A percentile compares a stretch with the other conserved stretches of the same genome.
Evolutionary conservation across 2,888 invertebrate species (phyloP).

Genomic region (Podotricha telesiphe): DNA sequence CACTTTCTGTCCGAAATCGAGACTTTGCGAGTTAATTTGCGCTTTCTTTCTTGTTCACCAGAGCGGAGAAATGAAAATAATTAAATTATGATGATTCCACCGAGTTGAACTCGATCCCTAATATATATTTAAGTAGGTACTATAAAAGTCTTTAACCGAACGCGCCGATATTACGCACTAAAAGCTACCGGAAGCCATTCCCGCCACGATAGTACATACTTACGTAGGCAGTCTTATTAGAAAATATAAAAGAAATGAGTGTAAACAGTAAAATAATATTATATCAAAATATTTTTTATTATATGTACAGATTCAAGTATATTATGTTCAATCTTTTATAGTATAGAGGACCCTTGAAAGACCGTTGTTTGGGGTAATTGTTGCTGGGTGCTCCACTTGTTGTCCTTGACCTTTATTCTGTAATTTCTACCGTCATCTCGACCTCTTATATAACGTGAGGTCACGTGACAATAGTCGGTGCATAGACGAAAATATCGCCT

Average conservation of each 20-base stretch:
- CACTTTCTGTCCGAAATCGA: too few species aligned
- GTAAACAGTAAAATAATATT: background rate
- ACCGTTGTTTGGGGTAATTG: slow-evolving; percentile 27
- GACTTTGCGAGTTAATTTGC: too few species aligned
- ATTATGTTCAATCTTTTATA: slow-evolving; percentile 8
- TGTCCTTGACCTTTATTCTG: slow-evolving; percentile 37
- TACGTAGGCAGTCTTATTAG: too few species aligned
- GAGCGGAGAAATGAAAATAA: too few species aligned
- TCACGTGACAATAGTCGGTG: background rate
- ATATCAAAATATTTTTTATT: slow-evolving; percentile 1
- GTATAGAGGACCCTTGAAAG: background rate
- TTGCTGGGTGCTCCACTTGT: slow-evolving; percentile 26
- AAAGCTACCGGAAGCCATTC: too few species aligned
- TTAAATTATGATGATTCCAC: too few species aligned
- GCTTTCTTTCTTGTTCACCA: too few species aligned
- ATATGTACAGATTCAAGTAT: background rate
- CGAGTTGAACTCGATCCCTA: too few species aligned
- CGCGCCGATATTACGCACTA: too few species aligned
- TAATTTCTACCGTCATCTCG: slow-evolving; percentile 25
- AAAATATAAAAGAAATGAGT: background rate
- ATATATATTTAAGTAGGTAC: too few species aligned
- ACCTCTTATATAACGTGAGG: slow-evolving; percentile 20
- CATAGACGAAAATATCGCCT: slow-evolving; percentile 13
- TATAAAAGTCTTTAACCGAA: too few species aligned
- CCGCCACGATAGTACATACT: too few species aligned